Conservation (phyloP, 2,888 invertebrate genomes). For the Thereva unica region DNA sequence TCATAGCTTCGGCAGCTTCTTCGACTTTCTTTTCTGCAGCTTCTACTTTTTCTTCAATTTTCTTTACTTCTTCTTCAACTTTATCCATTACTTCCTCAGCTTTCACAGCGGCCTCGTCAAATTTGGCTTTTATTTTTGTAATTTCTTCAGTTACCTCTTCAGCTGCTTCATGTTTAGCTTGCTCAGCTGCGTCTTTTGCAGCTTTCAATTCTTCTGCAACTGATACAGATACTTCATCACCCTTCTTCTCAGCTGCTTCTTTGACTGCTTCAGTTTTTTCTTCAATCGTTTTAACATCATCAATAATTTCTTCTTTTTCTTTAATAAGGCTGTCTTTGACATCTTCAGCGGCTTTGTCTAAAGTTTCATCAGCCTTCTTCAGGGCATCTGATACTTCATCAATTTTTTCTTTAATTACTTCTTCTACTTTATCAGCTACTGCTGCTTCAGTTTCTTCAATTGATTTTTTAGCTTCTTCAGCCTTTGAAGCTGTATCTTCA, state of each 20-base stretch:
- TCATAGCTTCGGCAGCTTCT: constrained; percentile 40
- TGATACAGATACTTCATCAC: constrained; percentile 32
- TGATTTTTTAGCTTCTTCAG: constrained; percentile 37
- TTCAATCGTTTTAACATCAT: constrained; percentile 24
- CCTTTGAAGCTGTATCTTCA: constrained; percentile 25
- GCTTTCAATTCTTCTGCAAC: constrained; percentile 21
- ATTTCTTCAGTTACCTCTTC: constrained; percentile 31
- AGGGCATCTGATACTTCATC: not conserved
- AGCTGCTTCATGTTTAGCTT: constrained; percentile 4
- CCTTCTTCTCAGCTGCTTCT: constrained; percentile 40
- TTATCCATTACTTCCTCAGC: not conserved
- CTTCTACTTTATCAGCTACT: not conserved
- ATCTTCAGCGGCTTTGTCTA: constrained; percentile 7
- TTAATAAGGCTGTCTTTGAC: not conserved
- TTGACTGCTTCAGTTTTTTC: constrained; percentile 35
- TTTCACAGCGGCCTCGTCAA: not conserved
- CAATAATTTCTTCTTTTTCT: constrained; percentile 10
- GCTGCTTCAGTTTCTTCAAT: constrained; percentile 5
- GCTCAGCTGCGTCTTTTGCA: constrained; percentile 1
- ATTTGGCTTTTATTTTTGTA: not conserved
- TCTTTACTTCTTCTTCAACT: not conserved
- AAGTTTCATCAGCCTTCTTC: not conserved
- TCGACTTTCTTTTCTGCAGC: constrained; percentile 21
- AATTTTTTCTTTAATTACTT: constrained; percentile 8
- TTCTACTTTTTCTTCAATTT: constrained; percentile 10